Evolutionary conservation across 2,888 invertebrate species (phyloP).

Genomic region (Mylabris sibirica): DNA sequence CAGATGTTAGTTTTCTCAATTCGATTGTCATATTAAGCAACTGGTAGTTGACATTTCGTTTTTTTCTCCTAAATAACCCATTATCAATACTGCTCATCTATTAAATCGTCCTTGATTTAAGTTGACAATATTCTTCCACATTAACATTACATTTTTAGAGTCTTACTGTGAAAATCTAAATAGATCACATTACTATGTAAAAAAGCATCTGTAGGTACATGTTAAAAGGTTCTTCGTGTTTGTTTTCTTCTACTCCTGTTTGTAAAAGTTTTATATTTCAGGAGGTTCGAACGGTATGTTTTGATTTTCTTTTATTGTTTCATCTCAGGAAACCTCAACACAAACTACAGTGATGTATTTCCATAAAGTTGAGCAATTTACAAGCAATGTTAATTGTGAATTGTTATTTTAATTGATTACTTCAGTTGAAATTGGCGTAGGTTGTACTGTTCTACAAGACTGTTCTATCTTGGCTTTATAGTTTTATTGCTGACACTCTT

Average conservation of each 20-base stretch:
- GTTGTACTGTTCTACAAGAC: not conserved
- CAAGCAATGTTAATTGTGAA: conserved; percentile 7
- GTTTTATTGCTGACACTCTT: conserved; percentile 2
- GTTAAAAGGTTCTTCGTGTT: conserved; percentile 33
- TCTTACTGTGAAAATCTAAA: conserved; percentile 29
- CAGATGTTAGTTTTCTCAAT: not conserved
- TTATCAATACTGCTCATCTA: not conserved
- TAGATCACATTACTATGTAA: conserved; percentile 23
- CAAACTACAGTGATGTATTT: not conserved
- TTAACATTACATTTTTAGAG: not conserved
- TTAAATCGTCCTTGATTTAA: not conserved
- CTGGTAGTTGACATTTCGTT: not conserved
- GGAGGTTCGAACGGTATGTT: not conserved
- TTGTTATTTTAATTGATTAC: conserved; percentile 7
- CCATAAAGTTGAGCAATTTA: conserved; percentile 2
- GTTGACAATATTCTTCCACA: not conserved
- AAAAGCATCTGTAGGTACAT: conserved; percentile 30
- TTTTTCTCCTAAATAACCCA: not conserved
- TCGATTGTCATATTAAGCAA: not conserved
- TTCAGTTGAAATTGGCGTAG: not conserved
- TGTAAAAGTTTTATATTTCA: conserved; percentile 26
- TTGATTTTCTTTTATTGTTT: not conserved
- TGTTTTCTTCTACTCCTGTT: conserved; percentile 17
- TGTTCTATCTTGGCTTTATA: not conserved
- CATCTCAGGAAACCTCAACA: not conserved